Conservation (phyloP, 2,888 invertebrate genomes). For the Tenthredo mesomela region DNA sequence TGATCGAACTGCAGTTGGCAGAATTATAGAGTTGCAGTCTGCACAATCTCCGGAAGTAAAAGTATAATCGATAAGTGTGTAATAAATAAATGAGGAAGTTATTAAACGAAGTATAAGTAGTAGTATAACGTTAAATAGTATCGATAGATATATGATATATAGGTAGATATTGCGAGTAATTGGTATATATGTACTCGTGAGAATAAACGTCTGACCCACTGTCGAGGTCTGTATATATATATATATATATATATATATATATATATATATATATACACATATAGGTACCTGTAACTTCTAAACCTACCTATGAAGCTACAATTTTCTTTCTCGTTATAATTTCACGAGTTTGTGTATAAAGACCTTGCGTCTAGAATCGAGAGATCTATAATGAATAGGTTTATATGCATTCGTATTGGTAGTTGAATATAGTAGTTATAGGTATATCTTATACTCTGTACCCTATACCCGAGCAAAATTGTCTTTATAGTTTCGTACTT, state of each 20-base stretch:
- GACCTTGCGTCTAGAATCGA: not conserved
- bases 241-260: too few relatives aligned
- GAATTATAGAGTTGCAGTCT: not conserved
- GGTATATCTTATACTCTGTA: not conserved
- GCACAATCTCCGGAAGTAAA: conserved; percentile 14
- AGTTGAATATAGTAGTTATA: not conserved
- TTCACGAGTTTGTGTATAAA: not conserved
- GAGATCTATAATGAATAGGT: not conserved
- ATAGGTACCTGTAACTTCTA: not conserved
- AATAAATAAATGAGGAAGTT: not conserved
- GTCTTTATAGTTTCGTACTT: not conserved
- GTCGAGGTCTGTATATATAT: not conserved
- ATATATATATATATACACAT: too few relatives aligned
- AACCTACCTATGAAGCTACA: not conserved
- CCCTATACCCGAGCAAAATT: not conserved
- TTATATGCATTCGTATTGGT: not conserved
- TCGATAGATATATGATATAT: not conserved
- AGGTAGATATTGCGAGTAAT: not conserved
- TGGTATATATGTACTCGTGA: conserved; percentile 2
- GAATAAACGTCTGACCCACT: conserved; percentile 4
- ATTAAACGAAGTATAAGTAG: not conserved
- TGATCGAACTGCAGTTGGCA: not conserved
- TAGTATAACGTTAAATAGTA: not conserved
- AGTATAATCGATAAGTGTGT: not conserved
- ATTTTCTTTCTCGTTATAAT: conserved; percentile 10